phyloP scores from a whole-genome alignment of 2,113 vertebrate genomes.

The Pomatorhinus ruficollis region DNA sequence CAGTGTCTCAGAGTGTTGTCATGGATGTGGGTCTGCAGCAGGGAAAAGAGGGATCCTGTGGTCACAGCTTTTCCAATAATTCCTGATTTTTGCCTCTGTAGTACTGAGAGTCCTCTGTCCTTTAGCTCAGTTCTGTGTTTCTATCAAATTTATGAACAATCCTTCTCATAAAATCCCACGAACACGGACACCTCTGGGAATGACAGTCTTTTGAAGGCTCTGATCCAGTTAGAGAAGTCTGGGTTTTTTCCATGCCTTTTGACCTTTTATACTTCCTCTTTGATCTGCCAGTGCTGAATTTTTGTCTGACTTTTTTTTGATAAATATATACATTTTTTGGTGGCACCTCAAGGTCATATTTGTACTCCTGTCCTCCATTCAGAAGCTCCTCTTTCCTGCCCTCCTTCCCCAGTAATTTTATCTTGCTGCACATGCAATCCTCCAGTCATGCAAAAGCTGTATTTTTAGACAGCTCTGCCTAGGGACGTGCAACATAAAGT shows the following conservation, averaged over 20 bases:
- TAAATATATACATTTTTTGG: background rate
- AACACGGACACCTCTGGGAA: background rate
- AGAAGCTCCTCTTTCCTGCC: background rate
- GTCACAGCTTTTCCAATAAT: background rate
- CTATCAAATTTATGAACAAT: background rate
- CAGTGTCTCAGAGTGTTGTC: background rate
- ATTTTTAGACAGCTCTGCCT: conserved; percentile 42
- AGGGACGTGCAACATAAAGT: background rate
- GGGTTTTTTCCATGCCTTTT: background rate
- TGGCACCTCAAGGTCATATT: background rate
- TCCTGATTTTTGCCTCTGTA: background rate
- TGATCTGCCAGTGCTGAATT: background rate
- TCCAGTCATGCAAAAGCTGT: background rate
- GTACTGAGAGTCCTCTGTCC: background rate
- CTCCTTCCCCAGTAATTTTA: background rate
- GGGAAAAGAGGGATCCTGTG: background rate
- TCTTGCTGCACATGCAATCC: background rate
- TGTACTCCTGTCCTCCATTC: background rate
- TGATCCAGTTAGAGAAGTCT: background rate
- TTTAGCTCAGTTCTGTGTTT: background rate
- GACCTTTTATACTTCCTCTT: background rate
- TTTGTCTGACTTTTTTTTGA: background rate
- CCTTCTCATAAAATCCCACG: background rate
- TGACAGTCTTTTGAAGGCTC: background rate
- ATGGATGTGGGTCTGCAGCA: background rate